Percentiles rank a stretch among this genome's conserved stretches.
These are phyloP conservation scores for Alosa alosa DNA, from an alignment of 2,113 vertebrate species.

Conservation along the genomic window DNA sequence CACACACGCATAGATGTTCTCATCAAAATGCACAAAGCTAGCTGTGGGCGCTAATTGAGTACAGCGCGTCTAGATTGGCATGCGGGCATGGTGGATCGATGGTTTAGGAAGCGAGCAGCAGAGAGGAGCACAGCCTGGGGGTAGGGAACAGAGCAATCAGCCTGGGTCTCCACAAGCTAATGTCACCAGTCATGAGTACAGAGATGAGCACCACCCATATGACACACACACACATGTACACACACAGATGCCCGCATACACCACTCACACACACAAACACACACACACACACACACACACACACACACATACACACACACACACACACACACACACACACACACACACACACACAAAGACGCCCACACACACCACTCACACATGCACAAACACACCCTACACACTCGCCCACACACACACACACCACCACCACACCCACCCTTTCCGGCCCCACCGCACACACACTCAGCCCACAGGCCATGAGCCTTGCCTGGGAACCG, in stretches of 20 bases:
- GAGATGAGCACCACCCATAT: neutral
- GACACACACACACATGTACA: neutral
- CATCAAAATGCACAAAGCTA: neutral
- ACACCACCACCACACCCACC: neutral
- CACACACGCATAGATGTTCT: neutral
- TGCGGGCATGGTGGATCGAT: neutral
- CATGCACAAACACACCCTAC: neutral
- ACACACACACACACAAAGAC: neutral
- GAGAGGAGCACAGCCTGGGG: neutral
- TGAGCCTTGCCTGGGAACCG: neutral
- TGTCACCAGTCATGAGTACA: neutral
- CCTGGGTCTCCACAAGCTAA: neutral
- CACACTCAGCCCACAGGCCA: neutral
- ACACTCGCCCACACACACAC: neutral
- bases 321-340: slow-evolving; percentile 12
- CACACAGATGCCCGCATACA: neutral
- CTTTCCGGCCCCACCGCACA: neutral
- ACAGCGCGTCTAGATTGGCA: neutral
- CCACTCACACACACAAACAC: neutral
- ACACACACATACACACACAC: slow-evolving; percentile 13
- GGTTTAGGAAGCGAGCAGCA: neutral
- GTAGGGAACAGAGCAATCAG: neutral
- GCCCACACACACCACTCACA: too few species aligned
- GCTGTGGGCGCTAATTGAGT: neutral
- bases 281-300: neutral